Base-by-base conservation (phyloP, 1,140 invertebrate genomes). In the Nebria ingens region DNA sequence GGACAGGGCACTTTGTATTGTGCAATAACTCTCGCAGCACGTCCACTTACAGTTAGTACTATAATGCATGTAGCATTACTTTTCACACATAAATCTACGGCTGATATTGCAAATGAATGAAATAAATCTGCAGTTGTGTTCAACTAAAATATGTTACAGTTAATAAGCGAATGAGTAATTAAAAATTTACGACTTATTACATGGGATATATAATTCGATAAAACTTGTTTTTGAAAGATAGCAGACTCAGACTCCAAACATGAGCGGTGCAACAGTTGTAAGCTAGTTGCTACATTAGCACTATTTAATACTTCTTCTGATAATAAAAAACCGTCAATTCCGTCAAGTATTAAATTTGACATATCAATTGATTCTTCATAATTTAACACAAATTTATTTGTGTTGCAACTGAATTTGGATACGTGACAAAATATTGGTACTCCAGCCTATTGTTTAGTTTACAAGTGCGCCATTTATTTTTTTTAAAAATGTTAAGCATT, bases 1-100 rank as follows among this genome's bases (percentile, higher is more conserved):
- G 91, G 90, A 68, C 90, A 91, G 45, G 85, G 73, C 2, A 91
- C 90, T 55, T 84, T 74, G 68, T 89, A 93, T 58, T 86, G 87
- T 1, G 91, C 81, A 34, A 93, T 76, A 22, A 89, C 65, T 64
- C 84, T 79, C 1, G 88, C 87, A 1, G 85, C 83, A 54, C 80
- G 78, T 51, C 92, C 92, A 1, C 87, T 86, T 0, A 87, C 91
- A 21, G 92, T 94, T 13, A 92, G 77, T 20, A 91, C 82, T 42
- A 95, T 82, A 55, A 95, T 93, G 1, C 87, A 89, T 2, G 83
- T 79, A 0, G 91, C 90, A 63, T 85, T 77, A 55, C 79, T 80
- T 62, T 89, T 85, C 58, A 87, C 79, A 0, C 91, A 87, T 2
- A 89, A 87, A 61, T 91, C 81, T 0, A 92, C 88, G 21, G 87